phyloP scores from a whole-genome alignment of 1,140 invertebrate species.

The Anoplolepis gracilipes region DNA sequence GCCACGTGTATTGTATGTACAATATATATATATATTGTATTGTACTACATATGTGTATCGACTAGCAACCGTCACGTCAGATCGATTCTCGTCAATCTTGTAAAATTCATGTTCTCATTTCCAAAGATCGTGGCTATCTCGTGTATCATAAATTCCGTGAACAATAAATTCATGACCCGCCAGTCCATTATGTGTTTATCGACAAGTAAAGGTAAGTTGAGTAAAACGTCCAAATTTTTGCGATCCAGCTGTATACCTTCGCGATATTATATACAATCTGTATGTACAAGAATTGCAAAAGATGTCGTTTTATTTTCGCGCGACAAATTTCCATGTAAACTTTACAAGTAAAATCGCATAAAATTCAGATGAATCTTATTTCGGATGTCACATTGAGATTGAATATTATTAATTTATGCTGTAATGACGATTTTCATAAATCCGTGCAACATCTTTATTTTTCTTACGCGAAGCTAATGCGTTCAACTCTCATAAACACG shows the following conservation, averaged over 20 bases:
- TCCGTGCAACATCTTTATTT: background rate
- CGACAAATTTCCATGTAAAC: background rate
- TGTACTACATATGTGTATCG: too few relatives aligned
- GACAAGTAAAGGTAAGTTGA: background rate
- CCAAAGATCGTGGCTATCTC: background rate
- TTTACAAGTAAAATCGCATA: background rate
- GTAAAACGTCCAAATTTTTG: constrained; percentile 5
- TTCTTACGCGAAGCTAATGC: background rate
- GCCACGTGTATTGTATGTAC: too few relatives aligned
- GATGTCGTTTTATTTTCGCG: background rate
- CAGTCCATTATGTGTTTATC: constrained; percentile 2
- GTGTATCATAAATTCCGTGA: background rate
- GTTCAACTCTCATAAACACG: background rate
- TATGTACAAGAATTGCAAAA: background rate
- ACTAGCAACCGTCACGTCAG: background rate
- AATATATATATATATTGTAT: too few relatives aligned
- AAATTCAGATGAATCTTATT: background rate
- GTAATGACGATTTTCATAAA: background rate
- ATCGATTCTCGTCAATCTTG: background rate
- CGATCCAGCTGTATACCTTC: background rate
- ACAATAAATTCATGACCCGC: constrained; percentile 23
- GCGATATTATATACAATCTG: background rate
- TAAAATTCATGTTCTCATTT: background rate
- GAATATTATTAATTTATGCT: constrained; percentile 5
- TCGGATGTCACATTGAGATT: background rate